Percentiles rank a stretch among this genome's conserved stretches.
Evolutionary conservation across 2,113 vertebrate species (phyloP).

Genomic region (Gymnobelideus leadbeateri): DNA sequence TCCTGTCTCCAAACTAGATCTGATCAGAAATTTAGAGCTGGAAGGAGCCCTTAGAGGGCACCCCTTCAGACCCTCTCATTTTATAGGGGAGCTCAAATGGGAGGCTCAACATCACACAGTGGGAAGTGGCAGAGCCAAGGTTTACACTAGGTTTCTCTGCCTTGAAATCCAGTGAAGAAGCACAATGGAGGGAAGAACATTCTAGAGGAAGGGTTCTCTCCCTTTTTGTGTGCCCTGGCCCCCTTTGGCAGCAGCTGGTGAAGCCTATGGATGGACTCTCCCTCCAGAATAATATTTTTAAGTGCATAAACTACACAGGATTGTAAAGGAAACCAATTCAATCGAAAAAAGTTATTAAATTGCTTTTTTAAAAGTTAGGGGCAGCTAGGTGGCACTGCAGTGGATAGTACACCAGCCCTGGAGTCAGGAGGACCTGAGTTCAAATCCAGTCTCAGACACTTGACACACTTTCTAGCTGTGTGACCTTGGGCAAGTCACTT

Average conservation of each 20-base stretch:
- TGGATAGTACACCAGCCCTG: no score
- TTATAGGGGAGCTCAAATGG: background rate
- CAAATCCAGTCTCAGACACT: no score
- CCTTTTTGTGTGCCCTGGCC: background rate
- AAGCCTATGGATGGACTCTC: background rate
- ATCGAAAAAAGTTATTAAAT: background rate
- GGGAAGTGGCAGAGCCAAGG: background rate
- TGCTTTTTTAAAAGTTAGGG: background rate
- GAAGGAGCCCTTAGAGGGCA: background rate
- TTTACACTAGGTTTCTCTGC: no score
- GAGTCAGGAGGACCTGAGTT: no score
- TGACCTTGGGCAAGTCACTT: no score
- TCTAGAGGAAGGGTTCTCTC: background rate
- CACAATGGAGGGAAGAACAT: background rate
- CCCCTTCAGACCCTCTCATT: background rate
- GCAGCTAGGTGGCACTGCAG: no score
- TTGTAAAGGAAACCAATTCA: background rate
- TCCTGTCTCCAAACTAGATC: background rate
- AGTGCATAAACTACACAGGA: background rate
- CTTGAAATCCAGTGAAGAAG: background rate
- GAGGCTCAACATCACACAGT: background rate
- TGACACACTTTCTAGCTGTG: no score
- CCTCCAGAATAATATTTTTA: background rate
- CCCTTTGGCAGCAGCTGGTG: background rate
- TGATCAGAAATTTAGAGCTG: background rate